Percentiles rank a stretch among this genome's conserved stretches.
Conservation (phyloP, 2,113 vertebrate species). For the Paraplagusia blochii region DNA sequence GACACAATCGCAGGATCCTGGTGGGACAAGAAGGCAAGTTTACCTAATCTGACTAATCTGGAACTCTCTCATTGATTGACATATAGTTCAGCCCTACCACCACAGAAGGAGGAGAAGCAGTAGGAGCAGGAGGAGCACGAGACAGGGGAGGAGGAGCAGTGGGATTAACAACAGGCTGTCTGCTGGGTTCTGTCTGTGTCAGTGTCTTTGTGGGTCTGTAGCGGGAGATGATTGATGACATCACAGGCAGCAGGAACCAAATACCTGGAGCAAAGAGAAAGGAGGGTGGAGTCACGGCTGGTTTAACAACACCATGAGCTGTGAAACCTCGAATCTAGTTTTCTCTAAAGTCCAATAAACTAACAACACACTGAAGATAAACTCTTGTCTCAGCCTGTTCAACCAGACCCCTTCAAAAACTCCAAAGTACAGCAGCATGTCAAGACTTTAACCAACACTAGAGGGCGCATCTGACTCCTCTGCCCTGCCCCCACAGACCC, state of each 20-base stretch:
- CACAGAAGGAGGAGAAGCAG: constrained; percentile 26
- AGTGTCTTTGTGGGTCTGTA: constrained; percentile 23
- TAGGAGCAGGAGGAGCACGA: constrained; percentile 8
- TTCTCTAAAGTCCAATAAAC: too few species aligned
- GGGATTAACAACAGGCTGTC: constrained; percentile 1
- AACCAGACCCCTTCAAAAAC: too few species aligned
- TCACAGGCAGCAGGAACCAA: constrained; percentile 50
- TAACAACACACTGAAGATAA: too few species aligned
- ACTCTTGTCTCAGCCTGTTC: too few species aligned
- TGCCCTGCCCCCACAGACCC: too few species aligned
- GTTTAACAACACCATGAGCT: too few species aligned
- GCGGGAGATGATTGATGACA: constrained; percentile 28
- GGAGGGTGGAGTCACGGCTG: background rate
- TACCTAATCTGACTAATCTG: too few species aligned
- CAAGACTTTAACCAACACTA: too few species aligned
- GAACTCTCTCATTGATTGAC: background rate
- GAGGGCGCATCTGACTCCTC: too few species aligned
- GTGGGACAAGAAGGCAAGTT: background rate
- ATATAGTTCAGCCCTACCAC: constrained; percentile 39
- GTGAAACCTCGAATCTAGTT: too few species aligned
- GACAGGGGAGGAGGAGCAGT: constrained; percentile 3
- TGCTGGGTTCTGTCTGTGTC: constrained; percentile 15
- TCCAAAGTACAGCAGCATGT: too few species aligned
- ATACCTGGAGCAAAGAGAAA: constrained; percentile 47
- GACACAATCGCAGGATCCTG: constrained; percentile 51